phyloP scores from a whole-genome alignment of 2,797 vertebrate species.

The Argentina silus region DNA sequence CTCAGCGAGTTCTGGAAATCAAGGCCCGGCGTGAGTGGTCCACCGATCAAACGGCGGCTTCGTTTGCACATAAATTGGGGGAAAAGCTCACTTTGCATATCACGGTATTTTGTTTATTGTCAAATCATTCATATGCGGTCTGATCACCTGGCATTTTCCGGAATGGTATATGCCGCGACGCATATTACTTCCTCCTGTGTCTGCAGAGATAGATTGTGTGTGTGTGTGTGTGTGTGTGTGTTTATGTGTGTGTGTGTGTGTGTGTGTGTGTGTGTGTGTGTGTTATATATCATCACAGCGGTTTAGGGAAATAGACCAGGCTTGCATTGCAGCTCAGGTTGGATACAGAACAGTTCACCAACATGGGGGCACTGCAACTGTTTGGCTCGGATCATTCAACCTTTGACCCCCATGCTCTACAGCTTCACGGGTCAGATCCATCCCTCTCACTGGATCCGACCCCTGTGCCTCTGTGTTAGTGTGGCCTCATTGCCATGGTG shows the following conservation, averaged over 20 bases:
- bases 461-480: conserved; percentile 30
- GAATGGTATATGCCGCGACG: not conserved
- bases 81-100: conserved; percentile 39
- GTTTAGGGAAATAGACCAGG: conserved; percentile 5
- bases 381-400: conserved; percentile 18
- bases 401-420: conserved; percentile 35
- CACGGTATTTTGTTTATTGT: conserved; percentile 32
- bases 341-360: not conserved
- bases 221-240: conserved; percentile 3
- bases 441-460: conserved; percentile 40
- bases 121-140: conserved; percentile 21
- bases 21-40: conserved; percentile 11
- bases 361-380: not conserved
- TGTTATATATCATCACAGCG: conserved; percentile 2
- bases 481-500: conserved; percentile 62
- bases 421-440: conserved; percentile 39
- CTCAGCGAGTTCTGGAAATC: conserved; percentile 24
- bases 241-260: conserved; percentile 1
- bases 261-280: conserved; percentile 7
- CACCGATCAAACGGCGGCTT: conserved; percentile 30
- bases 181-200: conserved; percentile 11
- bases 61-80: conserved; percentile 34
- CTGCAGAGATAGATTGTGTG: conserved; percentile 21
- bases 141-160: conserved; percentile 15
- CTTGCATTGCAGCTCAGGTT: conserved; percentile 12